Conservation (phyloP, 2,888 invertebrate species). For the Cloeon dipterum region DNA sequence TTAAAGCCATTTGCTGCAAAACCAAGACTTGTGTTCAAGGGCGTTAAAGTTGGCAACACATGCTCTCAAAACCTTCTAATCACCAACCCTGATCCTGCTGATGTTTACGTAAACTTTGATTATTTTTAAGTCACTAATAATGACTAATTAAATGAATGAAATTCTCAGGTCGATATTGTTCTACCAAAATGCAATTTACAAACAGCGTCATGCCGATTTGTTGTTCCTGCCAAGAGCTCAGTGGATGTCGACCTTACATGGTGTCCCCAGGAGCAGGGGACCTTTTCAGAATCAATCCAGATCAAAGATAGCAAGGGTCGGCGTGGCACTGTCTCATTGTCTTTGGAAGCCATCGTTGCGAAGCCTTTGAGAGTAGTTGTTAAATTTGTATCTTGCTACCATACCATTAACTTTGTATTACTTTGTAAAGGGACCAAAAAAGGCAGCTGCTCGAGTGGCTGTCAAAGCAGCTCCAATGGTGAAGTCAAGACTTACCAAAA, state of each 20-base stretch:
- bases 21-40: constrained; percentile 41
- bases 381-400: neutral
- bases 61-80: neutral
- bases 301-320: neutral
- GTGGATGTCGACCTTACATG: neutral
- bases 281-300: neutral
- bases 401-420: too few species aligned
- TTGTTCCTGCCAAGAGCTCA: neutral
- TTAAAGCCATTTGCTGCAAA: constrained; percentile 42
- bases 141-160: too few species aligned
- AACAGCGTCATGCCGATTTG: too few species aligned
- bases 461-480: too few species aligned
- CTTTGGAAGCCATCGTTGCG: neutral
- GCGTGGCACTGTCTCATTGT: neutral
- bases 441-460: too few species aligned
- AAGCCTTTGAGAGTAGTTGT: neutral
- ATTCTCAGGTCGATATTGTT: too few species aligned
- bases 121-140: too few species aligned
- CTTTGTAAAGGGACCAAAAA: too few species aligned
- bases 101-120: neutral
- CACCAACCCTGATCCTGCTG: neutral
- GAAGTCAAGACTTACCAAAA: too few species aligned
- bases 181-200: too few species aligned
- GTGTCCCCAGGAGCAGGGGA: neutral
- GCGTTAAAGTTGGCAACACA: constrained; percentile 30